Base-by-base conservation (phyloP, 2,113 vertebrate genomes). In the Tapirus terrestris region DNA sequence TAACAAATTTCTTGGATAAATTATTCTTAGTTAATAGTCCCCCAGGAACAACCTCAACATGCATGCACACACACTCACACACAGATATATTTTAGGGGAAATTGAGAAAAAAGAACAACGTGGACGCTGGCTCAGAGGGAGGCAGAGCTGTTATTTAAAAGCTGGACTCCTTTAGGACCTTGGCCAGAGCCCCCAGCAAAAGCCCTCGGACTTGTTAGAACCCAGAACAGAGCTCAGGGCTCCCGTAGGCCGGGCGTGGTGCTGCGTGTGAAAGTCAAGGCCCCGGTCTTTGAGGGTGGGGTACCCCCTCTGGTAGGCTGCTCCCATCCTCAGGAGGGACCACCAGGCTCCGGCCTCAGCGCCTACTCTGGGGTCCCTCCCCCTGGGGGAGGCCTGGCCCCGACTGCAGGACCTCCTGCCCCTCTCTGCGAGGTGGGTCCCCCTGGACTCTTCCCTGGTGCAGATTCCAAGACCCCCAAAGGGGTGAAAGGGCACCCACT, bases 1-100 rank as follows among this genome's bases (percentile, higher is more conserved):
- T 99, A 98, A 99, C 98, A 98, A 98, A 98, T 99, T 98, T 98
- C 98, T 98, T 98, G 98, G 98, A 98, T 99, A 99, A 98, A 98
- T 99, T 98, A 98, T 99, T 98, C 98, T 98, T 98, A 93, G 98
- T 98, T 98, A 99, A 98, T 98, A 98, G 98, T 98, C 98, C 98
- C 98, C 94, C 51, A 98, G 98, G 98, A 98, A 93, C 95, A 84
- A 95, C 97, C 86, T 97, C 80, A 48, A 72, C 77, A 17, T 43
- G 16, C n/a, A 43, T 23, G 25, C 65, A 8, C 21, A 39, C 17
- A 16, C 67, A 23, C 58, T 36, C 85, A 27, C 67, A 9, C 39
- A n/a, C 67, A 51, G 33, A 76, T 84, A 68, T 75, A 77, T 97
- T 95, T 98, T 86, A 94, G 80, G 82, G 81, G 87, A 96, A 92